Conservation (phyloP, 92 coral and sea anemone genomes). For the Virgularia gustaviana region DNA sequence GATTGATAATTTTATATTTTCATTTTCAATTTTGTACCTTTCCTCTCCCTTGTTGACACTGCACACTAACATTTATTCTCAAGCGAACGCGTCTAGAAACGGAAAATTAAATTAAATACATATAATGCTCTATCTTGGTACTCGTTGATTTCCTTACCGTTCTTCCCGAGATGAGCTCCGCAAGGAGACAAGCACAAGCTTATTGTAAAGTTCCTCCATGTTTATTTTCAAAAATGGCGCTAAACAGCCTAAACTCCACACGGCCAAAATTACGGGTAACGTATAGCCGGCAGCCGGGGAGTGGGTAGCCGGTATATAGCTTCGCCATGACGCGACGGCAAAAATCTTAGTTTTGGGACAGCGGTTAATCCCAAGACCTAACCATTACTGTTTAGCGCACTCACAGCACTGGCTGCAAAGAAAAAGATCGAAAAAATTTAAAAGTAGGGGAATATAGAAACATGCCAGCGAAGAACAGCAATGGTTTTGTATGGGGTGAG, state of each 20-base stretch:
- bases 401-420: too few relatives aligned
- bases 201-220: constrained; percentile 80
- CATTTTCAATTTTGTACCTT: constrained; percentile 10
- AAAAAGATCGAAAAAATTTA: not conserved
- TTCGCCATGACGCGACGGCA: not conserved
- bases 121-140: not conserved
- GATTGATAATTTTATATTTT: too few relatives aligned
- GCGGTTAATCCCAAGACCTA: too few relatives aligned
- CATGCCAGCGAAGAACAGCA: not conserved
- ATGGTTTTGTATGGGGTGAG: constrained; percentile 9
- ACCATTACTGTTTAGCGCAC: too few relatives aligned
- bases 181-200: constrained; percentile 56
- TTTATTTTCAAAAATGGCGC: constrained; percentile 38
- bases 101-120: not conserved
- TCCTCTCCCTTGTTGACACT: constrained; percentile 45
- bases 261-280: not conserved
- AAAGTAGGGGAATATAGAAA: not conserved
- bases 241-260: not conserved
- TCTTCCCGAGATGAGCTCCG: constrained; percentile 65
- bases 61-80: constrained; percentile 62
- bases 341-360: not conserved
- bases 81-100: constrained; percentile 56
- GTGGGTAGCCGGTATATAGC: constrained; percentile 9
- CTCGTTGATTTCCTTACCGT: constrained; percentile 40
- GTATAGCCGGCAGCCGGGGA: not conserved